Conservation (phyloP, 2,113 vertebrate species). For the Etheostoma spectabile region DNA sequence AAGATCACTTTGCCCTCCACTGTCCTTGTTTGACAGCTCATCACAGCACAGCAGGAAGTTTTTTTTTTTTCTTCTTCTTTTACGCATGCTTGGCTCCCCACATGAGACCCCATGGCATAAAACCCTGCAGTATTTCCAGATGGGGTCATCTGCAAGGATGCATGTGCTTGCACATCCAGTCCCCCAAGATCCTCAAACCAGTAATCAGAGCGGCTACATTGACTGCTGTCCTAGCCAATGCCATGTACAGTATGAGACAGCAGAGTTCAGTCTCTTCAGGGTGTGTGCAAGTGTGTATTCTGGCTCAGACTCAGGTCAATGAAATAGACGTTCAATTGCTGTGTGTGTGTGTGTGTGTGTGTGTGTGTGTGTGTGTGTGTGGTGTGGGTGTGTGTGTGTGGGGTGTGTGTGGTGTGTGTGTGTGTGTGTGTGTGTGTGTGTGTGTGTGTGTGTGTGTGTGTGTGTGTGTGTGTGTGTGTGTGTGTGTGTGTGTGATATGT, state of each 20-base stretch:
- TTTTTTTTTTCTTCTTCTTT: conserved; percentile 18
- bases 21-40: conserved; percentile 32
- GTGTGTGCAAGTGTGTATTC: conserved; percentile 52
- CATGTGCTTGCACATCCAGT: conserved; percentile 58
- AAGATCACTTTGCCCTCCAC: neutral
- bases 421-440: too few species aligned
- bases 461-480: too few species aligned
- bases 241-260: conserved; percentile 43
- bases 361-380: too few species aligned
- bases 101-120: conserved; percentile 47
- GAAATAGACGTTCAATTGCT: conserved; percentile 23
- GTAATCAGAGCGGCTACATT: conserved; percentile 53
- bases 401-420: neutral
- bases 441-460: neutral
- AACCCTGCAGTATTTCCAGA: conserved; percentile 61
- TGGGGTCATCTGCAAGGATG: conserved; percentile 58
- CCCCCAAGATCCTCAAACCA: conserved; percentile 53
- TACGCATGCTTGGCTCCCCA: conserved; percentile 40
- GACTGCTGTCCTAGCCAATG: conserved; percentile 30
- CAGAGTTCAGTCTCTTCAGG: conserved; percentile 34
- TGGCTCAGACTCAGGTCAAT: conserved; percentile 29
- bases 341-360: conserved; percentile 37
- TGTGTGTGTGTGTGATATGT: neutral
- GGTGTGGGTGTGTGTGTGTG: too few species aligned
- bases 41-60: conserved; percentile 51